phyloP scores from a whole-genome alignment of 2,113 vertebrate species.

The Chloropsis cyanopogon region DNA sequence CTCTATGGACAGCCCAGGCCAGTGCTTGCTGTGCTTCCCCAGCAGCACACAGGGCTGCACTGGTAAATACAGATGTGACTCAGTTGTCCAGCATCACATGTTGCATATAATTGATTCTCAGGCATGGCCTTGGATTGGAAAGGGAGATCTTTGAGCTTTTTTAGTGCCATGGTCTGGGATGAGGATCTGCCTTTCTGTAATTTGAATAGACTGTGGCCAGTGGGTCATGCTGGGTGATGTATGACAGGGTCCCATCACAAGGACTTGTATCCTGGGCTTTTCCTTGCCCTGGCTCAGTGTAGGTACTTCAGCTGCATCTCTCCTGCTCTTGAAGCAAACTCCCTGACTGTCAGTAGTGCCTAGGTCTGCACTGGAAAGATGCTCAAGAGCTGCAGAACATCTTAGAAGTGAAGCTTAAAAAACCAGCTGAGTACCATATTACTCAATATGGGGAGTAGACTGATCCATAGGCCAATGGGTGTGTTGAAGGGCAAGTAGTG shows the following conservation, averaged over 20 bases:
- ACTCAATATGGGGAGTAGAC: neutral
- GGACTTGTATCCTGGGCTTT: neutral
- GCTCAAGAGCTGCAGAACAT: neutral
- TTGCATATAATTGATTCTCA: neutral
- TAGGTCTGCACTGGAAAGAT: neutral
- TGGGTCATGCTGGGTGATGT: neutral
- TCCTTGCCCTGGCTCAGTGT: neutral
- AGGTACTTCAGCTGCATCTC: neutral
- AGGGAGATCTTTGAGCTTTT: neutral
- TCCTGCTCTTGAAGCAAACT: neutral
- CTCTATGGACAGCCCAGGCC: neutral
- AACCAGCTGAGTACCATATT: neutral
- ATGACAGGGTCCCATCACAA: neutral
- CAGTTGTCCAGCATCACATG: neutral
- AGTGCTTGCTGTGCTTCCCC: neutral
- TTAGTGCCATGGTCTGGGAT: neutral
- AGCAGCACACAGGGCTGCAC: neutral
- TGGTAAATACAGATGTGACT: neutral
- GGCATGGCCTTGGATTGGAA: neutral
- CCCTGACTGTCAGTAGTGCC: neutral
- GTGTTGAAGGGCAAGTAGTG: neutral
- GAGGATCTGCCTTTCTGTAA: neutral
- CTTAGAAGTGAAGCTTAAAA: neutral
- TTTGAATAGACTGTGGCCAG: neutral
- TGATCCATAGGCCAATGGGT: neutral